A percentile compares a stretch with the other conserved stretches of the same genome.
Evolutionary conservation across 2,113 vertebrate genomes (phyloP).

Genomic region (Salminus brasiliensis): DNA sequence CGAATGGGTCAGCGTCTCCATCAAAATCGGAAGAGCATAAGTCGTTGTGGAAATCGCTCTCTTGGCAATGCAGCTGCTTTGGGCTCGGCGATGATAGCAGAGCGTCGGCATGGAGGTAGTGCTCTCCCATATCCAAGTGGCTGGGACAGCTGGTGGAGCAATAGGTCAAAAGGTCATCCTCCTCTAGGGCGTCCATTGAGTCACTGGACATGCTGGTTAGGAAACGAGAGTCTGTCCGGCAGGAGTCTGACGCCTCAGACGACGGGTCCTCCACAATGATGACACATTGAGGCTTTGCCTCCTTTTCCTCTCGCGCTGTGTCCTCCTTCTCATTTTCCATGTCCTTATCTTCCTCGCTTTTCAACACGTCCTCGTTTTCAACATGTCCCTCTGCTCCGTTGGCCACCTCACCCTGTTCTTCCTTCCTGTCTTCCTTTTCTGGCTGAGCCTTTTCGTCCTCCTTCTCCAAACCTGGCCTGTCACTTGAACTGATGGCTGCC

Average conservation of each 20-base stretch:
- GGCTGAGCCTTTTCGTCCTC: slow-evolving; percentile 52
- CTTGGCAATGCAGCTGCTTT: slow-evolving; percentile 10
- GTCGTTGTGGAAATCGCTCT: slow-evolving; percentile 17
- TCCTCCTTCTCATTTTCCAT: neutral
- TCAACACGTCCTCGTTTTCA: neutral
- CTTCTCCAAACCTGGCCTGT: slow-evolving; percentile 57
- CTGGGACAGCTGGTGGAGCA: slow-evolving; percentile 76
- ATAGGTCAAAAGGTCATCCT: slow-evolving; percentile 83
- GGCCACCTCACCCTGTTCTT: slow-evolving; percentile 49
- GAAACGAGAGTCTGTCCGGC: slow-evolving; percentile 75
- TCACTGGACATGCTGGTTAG: slow-evolving; percentile 88
- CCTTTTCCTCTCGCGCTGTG: slow-evolving; percentile 23
- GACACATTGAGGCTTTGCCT: slow-evolving; percentile 11
- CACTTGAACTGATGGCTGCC: neutral
- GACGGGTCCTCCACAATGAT: slow-evolving; percentile 58
- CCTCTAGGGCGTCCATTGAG: slow-evolving; percentile 89
- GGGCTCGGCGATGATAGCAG: slow-evolving; percentile 43
- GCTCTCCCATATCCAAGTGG: slow-evolving; percentile 59
- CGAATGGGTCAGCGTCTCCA: slow-evolving; percentile 61
- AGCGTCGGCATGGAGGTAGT: slow-evolving; percentile 50
- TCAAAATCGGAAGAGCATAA: slow-evolving; percentile 22
- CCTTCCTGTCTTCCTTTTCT: slow-evolving; percentile 51
- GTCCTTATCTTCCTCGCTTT: slow-evolving; percentile 12
- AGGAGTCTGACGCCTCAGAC: slow-evolving; percentile 88
- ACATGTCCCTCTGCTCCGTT: neutral